These are phyloP conservation scores for Parapristionchus giblindavisi DNA, from an alignment of 2,888 invertebrate genomes.

Conservation along the genomic window DNA sequence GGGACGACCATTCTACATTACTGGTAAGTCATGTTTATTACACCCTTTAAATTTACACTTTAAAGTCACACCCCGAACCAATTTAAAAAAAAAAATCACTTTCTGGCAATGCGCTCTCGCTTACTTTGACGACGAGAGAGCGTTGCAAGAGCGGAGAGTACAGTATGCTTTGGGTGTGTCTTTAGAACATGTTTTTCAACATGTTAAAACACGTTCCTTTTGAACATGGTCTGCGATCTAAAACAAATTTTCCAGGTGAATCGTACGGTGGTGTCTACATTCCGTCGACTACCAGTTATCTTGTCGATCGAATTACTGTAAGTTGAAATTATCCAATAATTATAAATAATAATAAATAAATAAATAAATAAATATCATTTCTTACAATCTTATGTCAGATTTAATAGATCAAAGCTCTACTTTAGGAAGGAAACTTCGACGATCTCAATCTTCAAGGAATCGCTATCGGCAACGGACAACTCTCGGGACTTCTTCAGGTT, in stretches of 20 bases:
- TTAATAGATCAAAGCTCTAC: background rate
- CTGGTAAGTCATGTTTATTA: conserved; percentile 34
- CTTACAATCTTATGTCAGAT: no score
- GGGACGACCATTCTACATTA: conserved; percentile 71
- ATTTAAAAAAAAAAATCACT: no score
- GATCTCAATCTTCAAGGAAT: conserved; percentile 59
- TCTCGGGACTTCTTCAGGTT: conserved; percentile 43
- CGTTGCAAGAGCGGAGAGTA: no score
- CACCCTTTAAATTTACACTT: background rate
- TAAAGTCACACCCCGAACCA: no score
- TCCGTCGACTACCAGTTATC: conserved; percentile 52
- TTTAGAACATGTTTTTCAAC: background rate
- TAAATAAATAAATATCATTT: background rate
- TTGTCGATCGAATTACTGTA: conserved; percentile 54
- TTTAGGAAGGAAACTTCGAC: conserved; percentile 44
- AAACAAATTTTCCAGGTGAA: conserved; percentile 44
- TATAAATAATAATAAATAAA: background rate
- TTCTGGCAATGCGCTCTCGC: no score
- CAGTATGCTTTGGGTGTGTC: no score
- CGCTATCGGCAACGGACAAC: conserved; percentile 62
- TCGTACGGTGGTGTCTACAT: conserved; percentile 59
- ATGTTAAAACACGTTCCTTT: background rate
- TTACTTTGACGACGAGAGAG: no score
- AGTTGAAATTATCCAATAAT: no score
- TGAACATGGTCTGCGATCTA: background rate